These are phyloP conservation scores for Eupithecia vulgata DNA, from an alignment of 2,888 invertebrate species.

Conservation along the genomic window DNA sequence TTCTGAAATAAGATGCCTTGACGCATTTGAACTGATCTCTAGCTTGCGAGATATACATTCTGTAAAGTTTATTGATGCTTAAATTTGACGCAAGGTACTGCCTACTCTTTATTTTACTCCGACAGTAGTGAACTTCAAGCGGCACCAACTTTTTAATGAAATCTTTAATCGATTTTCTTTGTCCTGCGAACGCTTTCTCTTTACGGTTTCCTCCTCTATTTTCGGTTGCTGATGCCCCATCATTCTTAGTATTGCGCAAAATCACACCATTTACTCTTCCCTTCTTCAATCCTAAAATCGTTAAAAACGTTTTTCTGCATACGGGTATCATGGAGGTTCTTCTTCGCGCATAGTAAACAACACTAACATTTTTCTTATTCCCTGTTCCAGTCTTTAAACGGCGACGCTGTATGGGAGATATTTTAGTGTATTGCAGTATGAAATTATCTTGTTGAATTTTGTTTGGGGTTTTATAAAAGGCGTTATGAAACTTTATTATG, in stretches of 20 bases:
- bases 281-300: background rate
- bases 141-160: constrained; percentile 39
- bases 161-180: constrained; percentile 37
- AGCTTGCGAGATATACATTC: constrained; percentile 37
- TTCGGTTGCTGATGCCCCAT: constrained; percentile 45
- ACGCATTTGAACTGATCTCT: constrained; percentile 22
- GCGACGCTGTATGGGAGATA: too few species aligned
- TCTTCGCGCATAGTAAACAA: constrained; percentile 11
- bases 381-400: background rate
- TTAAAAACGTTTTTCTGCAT: constrained; percentile 5
- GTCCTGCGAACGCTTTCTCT: constrained; percentile 11
- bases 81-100: constrained; percentile 40
- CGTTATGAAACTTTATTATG: constrained; percentile 2
- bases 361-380: background rate
- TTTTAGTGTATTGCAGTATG: background rate
- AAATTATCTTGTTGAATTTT: constrained; percentile 10
- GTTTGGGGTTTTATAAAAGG: background rate
- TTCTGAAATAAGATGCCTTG: constrained; percentile 41
- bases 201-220: constrained; percentile 40
- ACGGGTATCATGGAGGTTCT: constrained; percentile 2
- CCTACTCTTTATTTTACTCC: constrained; percentile 35
- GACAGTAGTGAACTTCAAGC: constrained; percentile 42
- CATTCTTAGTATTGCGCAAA: background rate
- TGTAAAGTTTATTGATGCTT: constrained; percentile 39
- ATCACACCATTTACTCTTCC: too few species aligned